Evolutionary conservation across 2,888 invertebrate species (phyloP).

Genomic region (Mystacides longicornis): DNA sequence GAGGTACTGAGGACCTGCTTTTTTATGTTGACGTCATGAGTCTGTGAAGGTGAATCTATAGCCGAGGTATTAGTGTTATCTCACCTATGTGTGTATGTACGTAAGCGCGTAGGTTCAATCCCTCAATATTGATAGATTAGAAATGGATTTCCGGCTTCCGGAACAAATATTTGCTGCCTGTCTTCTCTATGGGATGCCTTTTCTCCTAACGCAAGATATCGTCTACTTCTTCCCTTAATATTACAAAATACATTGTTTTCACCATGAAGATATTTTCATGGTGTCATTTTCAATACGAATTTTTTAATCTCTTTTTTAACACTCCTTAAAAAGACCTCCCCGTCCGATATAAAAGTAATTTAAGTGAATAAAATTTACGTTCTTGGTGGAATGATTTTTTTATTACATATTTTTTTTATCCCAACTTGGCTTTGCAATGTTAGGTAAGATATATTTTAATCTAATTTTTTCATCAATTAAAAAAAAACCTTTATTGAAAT

Average conservation of each 20-base stretch:
- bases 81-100: neutral
- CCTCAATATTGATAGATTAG: constrained; percentile 17
- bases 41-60: constrained; percentile 10
- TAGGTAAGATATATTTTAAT: too few species aligned
- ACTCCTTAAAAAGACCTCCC: too few species aligned
- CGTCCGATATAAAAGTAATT: too few species aligned
- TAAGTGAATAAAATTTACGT: too few species aligned
- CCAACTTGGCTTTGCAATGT: too few species aligned
- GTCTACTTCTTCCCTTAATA: neutral
- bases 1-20: neutral
- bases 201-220: neutral
- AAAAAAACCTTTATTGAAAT: too few species aligned
- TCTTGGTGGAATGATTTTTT: too few species aligned
- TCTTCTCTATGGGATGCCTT: neutral
- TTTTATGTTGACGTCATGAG: constrained; percentile 9
- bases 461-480: too few species aligned
- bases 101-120: constrained; percentile 2
- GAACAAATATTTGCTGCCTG: constrained; percentile 14
- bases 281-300: too few species aligned
- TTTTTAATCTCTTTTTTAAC: too few species aligned
- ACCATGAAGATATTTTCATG: neutral
- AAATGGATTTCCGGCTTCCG: constrained; percentile 16
- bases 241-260: neutral
- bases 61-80: neutral
- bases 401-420: too few species aligned